Evolutionary conservation across 2,113 vertebrate genomes (phyloP).

Genomic region (Megalops atlanticus): DNA sequence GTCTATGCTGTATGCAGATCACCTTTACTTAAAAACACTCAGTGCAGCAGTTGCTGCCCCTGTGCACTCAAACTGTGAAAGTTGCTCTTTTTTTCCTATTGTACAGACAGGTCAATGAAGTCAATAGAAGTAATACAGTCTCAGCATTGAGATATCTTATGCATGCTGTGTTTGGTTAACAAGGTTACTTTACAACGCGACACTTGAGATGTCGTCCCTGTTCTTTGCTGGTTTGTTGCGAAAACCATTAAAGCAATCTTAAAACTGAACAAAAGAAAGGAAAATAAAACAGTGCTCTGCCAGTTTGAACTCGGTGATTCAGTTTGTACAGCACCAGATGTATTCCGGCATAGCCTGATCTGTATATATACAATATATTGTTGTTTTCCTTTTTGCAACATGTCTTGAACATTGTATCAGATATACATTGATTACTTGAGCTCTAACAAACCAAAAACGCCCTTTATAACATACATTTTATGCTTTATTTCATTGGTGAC

Average conservation of each 20-base stretch:
- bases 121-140: background rate
- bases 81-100: background rate
- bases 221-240: background rate
- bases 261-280: constrained; percentile 23
- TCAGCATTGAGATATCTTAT: background rate
- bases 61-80: background rate
- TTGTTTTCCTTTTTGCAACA: constrained; percentile 23
- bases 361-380: constrained; percentile 11
- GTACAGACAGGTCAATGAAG: background rate
- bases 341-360: constrained; percentile 15
- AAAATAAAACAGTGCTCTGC: constrained; percentile 24
- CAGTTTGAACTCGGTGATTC: constrained; percentile 24
- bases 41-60: background rate
- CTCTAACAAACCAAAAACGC: constrained; percentile 31
- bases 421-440: constrained; percentile 23
- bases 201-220: constrained; percentile 1
- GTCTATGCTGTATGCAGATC: background rate
- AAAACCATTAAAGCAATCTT: constrained; percentile 10
- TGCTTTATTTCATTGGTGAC: constrained; percentile 21
- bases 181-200: background rate
- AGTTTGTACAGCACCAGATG: constrained; percentile 27
- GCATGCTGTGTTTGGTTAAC: background rate
- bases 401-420: constrained; percentile 15
- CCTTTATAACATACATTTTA: constrained; percentile 19
- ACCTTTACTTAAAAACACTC: background rate